phyloP scores from a whole-genome alignment of 1,140 invertebrate genomes.

The Cotesia typhae region DNA sequence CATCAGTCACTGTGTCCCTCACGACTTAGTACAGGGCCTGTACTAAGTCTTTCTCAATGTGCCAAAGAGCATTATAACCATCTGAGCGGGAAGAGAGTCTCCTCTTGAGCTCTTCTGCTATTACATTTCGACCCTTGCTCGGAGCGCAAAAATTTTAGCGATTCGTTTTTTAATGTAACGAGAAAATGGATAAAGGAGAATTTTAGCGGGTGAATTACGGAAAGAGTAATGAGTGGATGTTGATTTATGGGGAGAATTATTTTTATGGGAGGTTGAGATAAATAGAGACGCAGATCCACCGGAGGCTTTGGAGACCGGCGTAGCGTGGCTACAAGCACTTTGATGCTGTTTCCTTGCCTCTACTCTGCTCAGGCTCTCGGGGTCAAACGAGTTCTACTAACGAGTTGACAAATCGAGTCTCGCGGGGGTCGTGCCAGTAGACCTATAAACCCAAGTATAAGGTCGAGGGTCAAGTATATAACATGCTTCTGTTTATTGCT shows the following conservation, averaged over 20 bases:
- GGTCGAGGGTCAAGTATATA: conserved; percentile 48
- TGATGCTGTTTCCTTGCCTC: conserved; percentile 1
- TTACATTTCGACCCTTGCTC: not conserved
- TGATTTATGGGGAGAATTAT: conserved; percentile 16
- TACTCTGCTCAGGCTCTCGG: not conserved
- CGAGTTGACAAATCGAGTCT: conserved; percentile 68
- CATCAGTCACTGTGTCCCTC: conserved; percentile 59
- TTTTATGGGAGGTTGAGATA: conserved; percentile 32
- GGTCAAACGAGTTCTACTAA: conserved; percentile 64
- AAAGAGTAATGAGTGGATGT: too few species aligned
- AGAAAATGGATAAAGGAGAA: too few species aligned
- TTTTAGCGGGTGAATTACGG: too few species aligned
- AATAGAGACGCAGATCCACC: conserved; percentile 21
- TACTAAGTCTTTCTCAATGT: conserved; percentile 27
- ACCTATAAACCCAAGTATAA: conserved; percentile 61
- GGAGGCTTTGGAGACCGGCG: not conserved
- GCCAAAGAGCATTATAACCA: conserved; percentile 24
- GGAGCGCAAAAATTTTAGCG: not conserved
- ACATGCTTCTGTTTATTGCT: conserved; percentile 34
- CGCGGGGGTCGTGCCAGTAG: conserved; percentile 62
- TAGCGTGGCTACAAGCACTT: conserved; percentile 13
- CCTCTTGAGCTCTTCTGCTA: not conserved
- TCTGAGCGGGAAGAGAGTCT: not conserved
- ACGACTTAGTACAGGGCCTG: conserved; percentile 16
- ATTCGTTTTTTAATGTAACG: not conserved